Base-by-base conservation (phyloP, 2,113 vertebrate genomes). In the Labeo rohita region DNA sequence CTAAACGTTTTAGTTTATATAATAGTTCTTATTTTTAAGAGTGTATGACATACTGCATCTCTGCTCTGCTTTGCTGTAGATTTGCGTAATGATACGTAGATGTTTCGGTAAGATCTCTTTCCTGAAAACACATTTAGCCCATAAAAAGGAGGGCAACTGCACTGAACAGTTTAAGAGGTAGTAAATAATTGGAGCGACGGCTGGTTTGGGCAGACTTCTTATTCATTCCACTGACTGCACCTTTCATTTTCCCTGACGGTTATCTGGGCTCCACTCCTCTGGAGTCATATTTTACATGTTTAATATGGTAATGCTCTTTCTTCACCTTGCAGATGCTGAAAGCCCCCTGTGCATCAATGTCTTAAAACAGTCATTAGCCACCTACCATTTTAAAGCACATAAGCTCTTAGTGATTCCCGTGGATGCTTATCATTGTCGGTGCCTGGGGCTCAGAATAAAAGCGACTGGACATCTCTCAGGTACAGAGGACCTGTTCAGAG, bases 121-220 rank as follows among this genome's bases (percentile, higher is more conserved):
- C 43, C 23, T 50, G 59, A 49, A 65, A 61, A 82, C 45, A 56
- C 13, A 12, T 78, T 56, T 56, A 56, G 52, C 4, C 15, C 9
- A 39, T 82, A 36, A 49, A 66, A 84, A 49, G 36, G 52, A 85
- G 91, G 84, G 83, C 93, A 92, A 94, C 91, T 56, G 68, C 78
- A 91, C 90, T 85, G 90, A 92, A 92, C 61, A 78, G 75, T 86
- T 84, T 61, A 88, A 89, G 70, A 83, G 43, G 76, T 92, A 89
- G 92, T 94, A 94, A 93, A 92, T 93, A 93, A 90, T 91, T 90
- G 47, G 43, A 83, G 47, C 1, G n/a, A 78, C 72, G 45, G 80
- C 63, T 82, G 85, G 50, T 81, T 93, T 93, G 92, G 56, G 56
- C 56, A 94, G 85, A 85, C 59, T 90, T 84, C 92, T 93, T 93